Evolutionary conservation across 2,888 invertebrate genomes (phyloP).

Genomic region (Spodoptera picta): DNA sequence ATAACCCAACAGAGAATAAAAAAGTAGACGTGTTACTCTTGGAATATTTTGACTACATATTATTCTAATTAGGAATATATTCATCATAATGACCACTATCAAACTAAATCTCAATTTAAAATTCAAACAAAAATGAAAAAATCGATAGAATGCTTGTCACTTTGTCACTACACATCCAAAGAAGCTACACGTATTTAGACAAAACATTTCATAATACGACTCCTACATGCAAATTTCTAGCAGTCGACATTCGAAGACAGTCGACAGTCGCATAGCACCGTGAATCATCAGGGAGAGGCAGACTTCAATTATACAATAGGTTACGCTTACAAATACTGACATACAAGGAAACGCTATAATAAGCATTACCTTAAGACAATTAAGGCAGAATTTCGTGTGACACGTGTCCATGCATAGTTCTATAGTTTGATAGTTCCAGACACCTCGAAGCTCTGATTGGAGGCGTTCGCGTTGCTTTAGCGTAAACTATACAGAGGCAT

Average conservation of each 20-base stretch:
- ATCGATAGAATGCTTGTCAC: no score
- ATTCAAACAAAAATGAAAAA: no score
- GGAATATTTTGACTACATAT: no score
- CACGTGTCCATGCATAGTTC: constrained; percentile 44
- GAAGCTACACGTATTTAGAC: no score
- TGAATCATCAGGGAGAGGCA: constrained; percentile 56
- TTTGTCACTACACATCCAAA: no score
- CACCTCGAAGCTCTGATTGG: constrained; percentile 77
- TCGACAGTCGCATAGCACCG: constrained; percentile 48
- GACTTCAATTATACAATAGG: constrained; percentile 59
- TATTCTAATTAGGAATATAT: no score
- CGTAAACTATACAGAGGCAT: constrained; percentile 39
- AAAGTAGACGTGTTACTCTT: no score
- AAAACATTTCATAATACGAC: no score
- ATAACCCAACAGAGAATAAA: no score
- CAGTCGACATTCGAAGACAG: constrained; percentile 20
- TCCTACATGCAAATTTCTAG: constrained; percentile 30
- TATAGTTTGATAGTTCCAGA: constrained; percentile 55
- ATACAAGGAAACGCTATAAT: constrained; percentile 44
- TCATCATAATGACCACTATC: no score
- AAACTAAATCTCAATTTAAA: no score
- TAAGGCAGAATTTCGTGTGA: constrained; percentile 47
- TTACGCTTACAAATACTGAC: constrained; percentile 59
- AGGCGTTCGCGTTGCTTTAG: constrained; percentile 58
- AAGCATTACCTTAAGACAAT: constrained; percentile 18